Base-by-base conservation (phyloP, 2,113 vertebrate genomes). In the Silurus meridionalis region DNA sequence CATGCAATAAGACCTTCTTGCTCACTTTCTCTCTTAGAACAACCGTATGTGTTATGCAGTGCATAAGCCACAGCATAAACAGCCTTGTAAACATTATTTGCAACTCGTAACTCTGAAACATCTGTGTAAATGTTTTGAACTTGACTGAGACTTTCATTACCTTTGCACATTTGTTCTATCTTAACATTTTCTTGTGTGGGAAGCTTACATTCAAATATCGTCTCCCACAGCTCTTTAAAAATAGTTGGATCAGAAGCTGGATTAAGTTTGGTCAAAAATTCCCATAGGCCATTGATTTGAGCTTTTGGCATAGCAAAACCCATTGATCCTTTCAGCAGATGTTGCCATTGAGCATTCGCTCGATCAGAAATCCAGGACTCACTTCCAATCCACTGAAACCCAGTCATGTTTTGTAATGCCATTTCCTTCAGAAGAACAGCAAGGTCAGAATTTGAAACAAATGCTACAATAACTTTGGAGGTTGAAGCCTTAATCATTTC, bases 41-140 rank as follows among this genome's bases (percentile, higher is more conserved):
- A 91, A 13, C 21, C 58, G 19, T 83, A 71, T 37, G 72, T 85
- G 72, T 60, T 81, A 64, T 81, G 80, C 28, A 81, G 19, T 19
- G 80, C 60, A 64, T 81, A 81, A 23, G 93, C 94, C 61, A 94
- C 93, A 60, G 93, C 92, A 13, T 95, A 95, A 58, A 95, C 92
- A 1, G 95, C 94, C 87, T 95, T 95, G 85, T 95, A 95, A 14
- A 96, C 92, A 72, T 95, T 95, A 77, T 94, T 90, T 4, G 91
- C 90, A 63, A 94, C 92, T 77, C 94, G 93, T 83, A 94, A 85
- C 17, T 95, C 92, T 11, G 93, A 90, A 7, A 93, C 91, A 78
- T 95, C 93, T 8, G 94, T 95, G 66, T 94, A 95, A 19, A 85
- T 37, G 63, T 91, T 94, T 11, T 92, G 67, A 53, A 88, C 72